Base-by-base conservation (phyloP, 2,888 invertebrate species). In the Allophyes oxyacanthae region DNA sequence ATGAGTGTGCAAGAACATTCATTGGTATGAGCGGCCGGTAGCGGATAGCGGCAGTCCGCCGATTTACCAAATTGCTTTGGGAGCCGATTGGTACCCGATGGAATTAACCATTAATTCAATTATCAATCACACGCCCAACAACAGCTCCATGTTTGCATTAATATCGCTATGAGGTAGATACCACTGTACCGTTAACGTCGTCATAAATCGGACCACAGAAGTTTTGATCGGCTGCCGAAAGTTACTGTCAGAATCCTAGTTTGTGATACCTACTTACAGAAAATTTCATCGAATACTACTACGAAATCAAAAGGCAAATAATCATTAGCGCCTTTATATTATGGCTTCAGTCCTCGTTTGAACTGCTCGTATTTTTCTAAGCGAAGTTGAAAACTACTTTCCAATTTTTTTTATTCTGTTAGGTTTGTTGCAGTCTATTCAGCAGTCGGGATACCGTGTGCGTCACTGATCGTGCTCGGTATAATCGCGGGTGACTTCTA, bases 71-170 rank as follows among this genome's bases (percentile, higher is more conserved):
- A 83, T 82, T 79, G 73, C 81, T 82, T 71, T 72, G 77, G 75
- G 65, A 73, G 52, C 72, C 70, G 70, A 79, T 80, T 78, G 76
- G 66, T 72, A 72, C 69, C 61, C 63, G 65, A 63, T 72, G 73
- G 75, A 77, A 79, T 81, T 77, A 82, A 72, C 74, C 79, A 81
- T 76, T 79, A 82, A 83, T 83, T 77, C 76, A 81, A 81, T 83
- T 83, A 81, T 82, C 78, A 79, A 82, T 82, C 83, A 79, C 71
- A 70, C 64, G 58, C 55, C 67, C 52, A 65, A 70, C 55, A 69
- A 67, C 50, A 65, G 68, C 62, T 64, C 67, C 68, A 67, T 73
- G 66, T 73, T 69, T 74, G 62, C 61, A 70, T 68, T 75, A 61
- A 72, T 70, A 45, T 61, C 49, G 46, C 50, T 60, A 61, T 54